phyloP scores from a whole-genome alignment of 2,888 invertebrate species.

The Rhaphigaster nebulosa region DNA sequence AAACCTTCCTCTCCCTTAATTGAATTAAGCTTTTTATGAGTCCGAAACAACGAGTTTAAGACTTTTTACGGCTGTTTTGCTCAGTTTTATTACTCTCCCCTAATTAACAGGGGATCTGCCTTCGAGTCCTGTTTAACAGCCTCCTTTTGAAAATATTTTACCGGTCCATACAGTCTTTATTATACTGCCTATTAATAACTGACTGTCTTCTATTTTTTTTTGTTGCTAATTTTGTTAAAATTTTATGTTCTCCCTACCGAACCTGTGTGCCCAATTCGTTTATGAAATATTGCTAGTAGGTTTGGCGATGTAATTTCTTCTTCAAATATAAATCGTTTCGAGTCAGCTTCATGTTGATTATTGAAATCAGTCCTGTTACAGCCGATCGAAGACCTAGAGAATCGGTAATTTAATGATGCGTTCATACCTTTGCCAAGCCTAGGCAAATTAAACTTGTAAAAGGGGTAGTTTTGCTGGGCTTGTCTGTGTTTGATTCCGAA shows the following conservation, averaged over 20 bases:
- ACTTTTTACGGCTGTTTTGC: constrained; percentile 32
- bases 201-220: neutral
- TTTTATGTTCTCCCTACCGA: neutral
- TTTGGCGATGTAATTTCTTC: neutral
- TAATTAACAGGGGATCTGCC: constrained; percentile 45
- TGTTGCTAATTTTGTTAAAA: neutral
- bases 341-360: neutral
- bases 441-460: too few species aligned
- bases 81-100: constrained; percentile 34
- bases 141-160: constrained; percentile 42
- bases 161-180: neutral
- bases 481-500: too few species aligned
- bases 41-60: constrained; percentile 42
- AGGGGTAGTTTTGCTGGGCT: too few species aligned
- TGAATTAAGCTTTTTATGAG: constrained; percentile 51
- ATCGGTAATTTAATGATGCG: too few species aligned
- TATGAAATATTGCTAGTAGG: neutral
- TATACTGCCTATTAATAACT: constrained; percentile 25
- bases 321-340: neutral
- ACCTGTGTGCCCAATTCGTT: neutral
- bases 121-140: neutral
- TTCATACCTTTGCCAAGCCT: too few species aligned
- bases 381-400: too few species aligned
- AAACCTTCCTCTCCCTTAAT: constrained; percentile 34
- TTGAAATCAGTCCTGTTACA: neutral